Evolutionary conservation across 2,797 vertebrate species (phyloP).

Genomic region (Brotula barbata): DNA sequence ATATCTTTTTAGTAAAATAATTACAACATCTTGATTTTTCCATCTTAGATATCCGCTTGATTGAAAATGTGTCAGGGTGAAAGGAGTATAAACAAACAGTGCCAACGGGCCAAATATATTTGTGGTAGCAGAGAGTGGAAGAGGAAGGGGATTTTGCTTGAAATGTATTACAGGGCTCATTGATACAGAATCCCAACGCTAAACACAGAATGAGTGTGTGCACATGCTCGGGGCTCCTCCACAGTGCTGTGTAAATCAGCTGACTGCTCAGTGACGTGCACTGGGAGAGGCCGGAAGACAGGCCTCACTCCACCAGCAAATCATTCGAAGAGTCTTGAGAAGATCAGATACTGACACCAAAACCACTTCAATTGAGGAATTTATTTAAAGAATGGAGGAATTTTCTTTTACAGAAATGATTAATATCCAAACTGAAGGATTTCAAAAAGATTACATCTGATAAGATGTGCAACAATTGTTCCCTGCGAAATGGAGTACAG

Average conservation of each 20-base stretch:
- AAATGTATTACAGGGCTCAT: slow-evolving; percentile 2
- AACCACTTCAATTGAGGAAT: too few species aligned
- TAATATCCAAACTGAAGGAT: too few species aligned
- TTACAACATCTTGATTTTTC: too few species aligned
- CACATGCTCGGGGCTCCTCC: neutral
- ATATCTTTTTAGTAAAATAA: too few species aligned
- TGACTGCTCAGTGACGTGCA: slow-evolving; percentile 13
- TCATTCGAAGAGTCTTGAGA: slow-evolving; percentile 31
- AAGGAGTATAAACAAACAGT: neutral
- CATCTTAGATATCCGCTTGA: neutral
- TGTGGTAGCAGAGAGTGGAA: neutral
- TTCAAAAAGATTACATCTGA: too few species aligned
- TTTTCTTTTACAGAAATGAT: too few species aligned
- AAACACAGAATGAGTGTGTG: neutral
- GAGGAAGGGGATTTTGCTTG: neutral
- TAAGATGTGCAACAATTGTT: too few species aligned
- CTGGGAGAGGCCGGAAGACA: slow-evolving; percentile 9
- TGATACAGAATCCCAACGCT: slow-evolving; percentile 13
- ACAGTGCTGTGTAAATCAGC: slow-evolving; percentile 16
- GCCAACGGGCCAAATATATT: neutral
- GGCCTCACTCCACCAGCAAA: slow-evolving; percentile 22
- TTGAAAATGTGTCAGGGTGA: neutral
- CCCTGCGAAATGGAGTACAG: too few species aligned
- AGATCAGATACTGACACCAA: too few species aligned
- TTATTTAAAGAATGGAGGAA: too few species aligned